Evolutionary conservation across 2,888 invertebrate species (phyloP), one percentile per base, ranked within the genome.

Genomic region (Hydraecia micacea): DNA sequence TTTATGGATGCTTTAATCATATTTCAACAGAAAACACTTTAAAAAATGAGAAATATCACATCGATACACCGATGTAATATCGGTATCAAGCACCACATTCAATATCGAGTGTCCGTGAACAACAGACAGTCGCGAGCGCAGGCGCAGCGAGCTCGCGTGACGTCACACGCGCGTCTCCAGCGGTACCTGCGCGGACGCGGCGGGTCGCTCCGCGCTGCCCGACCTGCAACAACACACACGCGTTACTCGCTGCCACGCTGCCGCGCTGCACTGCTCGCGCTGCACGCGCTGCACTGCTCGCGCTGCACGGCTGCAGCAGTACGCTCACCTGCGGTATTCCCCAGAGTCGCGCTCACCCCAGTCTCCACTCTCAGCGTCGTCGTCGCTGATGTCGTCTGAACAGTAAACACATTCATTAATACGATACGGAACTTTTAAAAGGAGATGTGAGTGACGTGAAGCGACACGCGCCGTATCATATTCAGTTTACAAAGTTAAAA

Each of bases 351-450:
- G 88, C 36, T 89, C 91, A 49, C 85, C 87, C 93, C 93, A 92
- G 36, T 90, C 92, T 0, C 90, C 93, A 60, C 90, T 90, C 73
- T 92, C 94, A 6, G 87, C 86, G 72, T 89, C 90, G 75, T 93
- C 94, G 85, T 93, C 93, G 86, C 94, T 94, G 75, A 90, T 88
- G 58, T 93, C 94, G 73, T 93, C 94, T 94, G 91, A 2, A 87
- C 28, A 69, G 0, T 15, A 21, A 52, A 49, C 55, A 71, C 6
- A 71, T 21, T 46, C n/a, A 77, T 49, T 28, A 49, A 21, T 13
- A 32, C 32, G 8, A 11, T 32, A 39, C n/a, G 58, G n/a, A 32
- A 21, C 13, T 8, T 42, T n/a, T 18, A 9, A 18, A 36, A 69
- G 2, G 21, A 32, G 18, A 49, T 15, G 11, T 32, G n/a, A 15